These are phyloP conservation scores for Ophioderma brevispina DNA, from an alignment of 35 echinoderm and acorn worm species.

Conservation along the genomic window DNA sequence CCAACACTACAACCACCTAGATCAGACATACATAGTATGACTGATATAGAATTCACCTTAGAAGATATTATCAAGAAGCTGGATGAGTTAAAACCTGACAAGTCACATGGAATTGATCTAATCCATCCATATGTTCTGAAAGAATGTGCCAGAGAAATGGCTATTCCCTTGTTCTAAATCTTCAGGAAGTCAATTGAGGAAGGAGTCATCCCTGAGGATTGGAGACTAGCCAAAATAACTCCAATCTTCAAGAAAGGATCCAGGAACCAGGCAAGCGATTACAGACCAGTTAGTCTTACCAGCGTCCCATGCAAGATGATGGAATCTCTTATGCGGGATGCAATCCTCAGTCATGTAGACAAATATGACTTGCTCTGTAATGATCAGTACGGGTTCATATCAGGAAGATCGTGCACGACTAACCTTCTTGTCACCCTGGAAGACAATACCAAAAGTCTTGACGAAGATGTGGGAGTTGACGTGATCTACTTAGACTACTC, in stretches of 20 bases:
- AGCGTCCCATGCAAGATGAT: conserved; percentile 13
- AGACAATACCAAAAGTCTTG: neutral
- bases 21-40: too few relatives aligned
- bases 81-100: neutral
- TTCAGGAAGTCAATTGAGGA: conserved; percentile 20
- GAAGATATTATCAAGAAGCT: too few relatives aligned
- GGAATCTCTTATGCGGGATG: conserved; percentile 15
- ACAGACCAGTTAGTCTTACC: conserved; percentile 37
- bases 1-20: too few relatives aligned
- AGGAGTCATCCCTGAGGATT: neutral
- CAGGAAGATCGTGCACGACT: conserved; percentile 11
- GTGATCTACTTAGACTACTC: conserved; percentile 29
- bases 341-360: conserved; percentile 3
- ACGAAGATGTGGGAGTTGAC: neutral
- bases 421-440: neutral
- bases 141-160: neutral
- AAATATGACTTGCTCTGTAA: neutral
- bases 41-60: too few relatives aligned
- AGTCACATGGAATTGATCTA: neutral
- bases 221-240: neutral
- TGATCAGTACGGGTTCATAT: conserved; percentile 15
- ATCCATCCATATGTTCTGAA: neutral
- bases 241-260: conserved; percentile 9
- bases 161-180: neutral
- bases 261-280: neutral